Evolutionary conservation across 2,888 invertebrate genomes (phyloP), one percentile per base, ranked within the genome.

Genomic region (Chalcis sispes): DNA sequence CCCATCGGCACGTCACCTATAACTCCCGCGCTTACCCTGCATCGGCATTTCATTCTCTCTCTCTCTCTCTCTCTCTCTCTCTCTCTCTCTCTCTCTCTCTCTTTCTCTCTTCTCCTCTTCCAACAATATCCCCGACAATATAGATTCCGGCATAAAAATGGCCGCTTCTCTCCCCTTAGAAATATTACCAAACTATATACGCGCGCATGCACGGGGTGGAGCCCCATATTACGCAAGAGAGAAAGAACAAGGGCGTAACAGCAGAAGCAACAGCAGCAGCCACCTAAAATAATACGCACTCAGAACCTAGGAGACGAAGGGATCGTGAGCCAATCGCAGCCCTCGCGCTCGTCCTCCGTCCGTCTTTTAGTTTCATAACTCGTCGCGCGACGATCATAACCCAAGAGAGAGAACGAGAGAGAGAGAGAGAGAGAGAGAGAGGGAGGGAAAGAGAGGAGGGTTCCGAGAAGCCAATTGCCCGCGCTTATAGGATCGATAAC

Each of bases 151-250:
- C n/a, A n/a, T n/a, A n/a, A n/a, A n/a, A n/a, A n/a, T n/a, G n/a
- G n/a, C n/a, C n/a, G n/a, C n/a, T n/a, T n/a, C n/a, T n/a, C n/a
- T 5, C 36, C 71, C 46, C 23, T 18, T 32, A 36, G 64, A 62
- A 72, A 72, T 72, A 72, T 72, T 46, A 64, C 56, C 56, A 59
- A 1, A n/a, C n/a, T n/a, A n/a, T n/a, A n/a, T n/a, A 36, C 20
- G 15, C 18, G 0, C 56, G 56, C 13, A 29, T 1, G n/a, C n/a
- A 10, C 20, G 56, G 67, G 71, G 71, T 65, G 72, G 72, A 72
- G 72, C 58, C n/a, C 32, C 64, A 50, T 64, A 50, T 64, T 25
- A 40, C 25, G 52, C 54, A 58, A 7, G 4, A 36, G 36, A 36
- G 32, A 8, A 46, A 7, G n/a, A 46, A 32, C 32, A 29, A 13